Evolutionary conservation across 1,140 invertebrate species (phyloP), one percentile per base, ranked within the genome.

Genomic region (Thaumatotibia leucotreta): DNA sequence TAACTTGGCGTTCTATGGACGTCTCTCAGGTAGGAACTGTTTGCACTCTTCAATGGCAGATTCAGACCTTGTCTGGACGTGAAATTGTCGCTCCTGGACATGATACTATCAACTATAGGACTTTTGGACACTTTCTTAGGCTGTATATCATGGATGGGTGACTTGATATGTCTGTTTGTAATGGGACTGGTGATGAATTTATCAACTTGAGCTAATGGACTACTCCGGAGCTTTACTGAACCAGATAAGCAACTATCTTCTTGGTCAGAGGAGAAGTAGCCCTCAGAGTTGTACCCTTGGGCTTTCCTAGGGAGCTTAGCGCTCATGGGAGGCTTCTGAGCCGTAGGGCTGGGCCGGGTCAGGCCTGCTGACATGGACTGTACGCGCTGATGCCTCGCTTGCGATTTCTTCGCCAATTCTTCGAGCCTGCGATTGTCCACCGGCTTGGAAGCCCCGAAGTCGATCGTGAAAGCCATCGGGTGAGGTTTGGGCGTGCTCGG

Each of bases 181-280:
- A 78, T 67, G 6, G 86, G 82, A 61, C 82, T 88, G 2, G 74
- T 84, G 6, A 79, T 75, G 63, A 52, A 32, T 52, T 70, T 75
- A 31, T 63, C 63, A 58, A 68, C 84, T 76, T 87, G 85, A 61
- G 87, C 74, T 71, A 88, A 35, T 4, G 86, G 84, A 75, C 83
- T 89, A 27, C 77, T 85, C 24, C 79, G 72, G 1, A 82, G 73
- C 71, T 86, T 92, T 32, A 84, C 74, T 27, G 77, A 91, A 20
- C 83, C 84, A 35, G 82, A 88, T 4, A 86, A 70, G 50, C 82
- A 79, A 70, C 82, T 92, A 74, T 94, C 93, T 76, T 94, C 92
- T 80, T 94, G 93, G 74, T 94, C 94, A 4, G 93, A 94, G 9
- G 93, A 94, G 79, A 94, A 94, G 72, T 95, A 94, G 9, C 94